Conservation (phyloP, 2,888 invertebrate species). For the Mesoligia furuncula region DNA sequence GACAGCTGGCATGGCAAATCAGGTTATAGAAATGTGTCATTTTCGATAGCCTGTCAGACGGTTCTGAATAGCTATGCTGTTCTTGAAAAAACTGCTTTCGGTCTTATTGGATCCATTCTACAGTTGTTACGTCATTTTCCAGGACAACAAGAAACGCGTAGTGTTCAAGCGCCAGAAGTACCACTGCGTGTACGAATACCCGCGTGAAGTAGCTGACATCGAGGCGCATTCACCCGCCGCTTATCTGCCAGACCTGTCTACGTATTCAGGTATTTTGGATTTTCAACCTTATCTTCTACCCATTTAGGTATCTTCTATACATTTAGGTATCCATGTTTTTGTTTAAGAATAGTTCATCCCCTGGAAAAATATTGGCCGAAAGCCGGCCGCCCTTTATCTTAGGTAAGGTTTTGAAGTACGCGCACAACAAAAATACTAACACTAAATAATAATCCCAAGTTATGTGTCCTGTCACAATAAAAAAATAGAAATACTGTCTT, state of each 20-base stretch:
- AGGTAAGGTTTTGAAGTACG: too few relatives aligned
- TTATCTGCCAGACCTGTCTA: slow-evolving; percentile 85
- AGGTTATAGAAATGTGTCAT: not conserved
- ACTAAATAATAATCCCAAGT: too few relatives aligned
- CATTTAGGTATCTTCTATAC: not conserved
- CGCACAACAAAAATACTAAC: too few relatives aligned
- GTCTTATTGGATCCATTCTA: not conserved
- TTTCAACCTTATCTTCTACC: not conserved
- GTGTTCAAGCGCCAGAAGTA: slow-evolving; percentile 96
- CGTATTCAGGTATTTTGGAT: slow-evolving; percentile 82
- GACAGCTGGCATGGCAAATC: not conserved
- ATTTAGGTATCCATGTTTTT: not conserved
- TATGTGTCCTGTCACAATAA: too few relatives aligned
- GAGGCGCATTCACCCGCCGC: slow-evolving; percentile 80
- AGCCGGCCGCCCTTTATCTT: too few relatives aligned
- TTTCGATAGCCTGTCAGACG: not conserved
- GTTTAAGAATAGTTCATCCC: not conserved
- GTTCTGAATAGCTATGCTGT: not conserved
- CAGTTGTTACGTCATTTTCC: slow-evolving; percentile 12
- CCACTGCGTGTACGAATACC: slow-evolving; percentile 96
- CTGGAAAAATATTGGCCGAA: not conserved
- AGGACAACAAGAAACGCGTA: slow-evolving; percentile 93
- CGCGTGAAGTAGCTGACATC: slow-evolving; percentile 91
- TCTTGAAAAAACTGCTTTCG: not conserved
- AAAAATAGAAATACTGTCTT: too few relatives aligned